A percentile compares a stretch with the other conserved stretches of the same genome.
Conservation (phyloP, 2,113 vertebrate genomes). For the Megaceryle torquata region DNA sequence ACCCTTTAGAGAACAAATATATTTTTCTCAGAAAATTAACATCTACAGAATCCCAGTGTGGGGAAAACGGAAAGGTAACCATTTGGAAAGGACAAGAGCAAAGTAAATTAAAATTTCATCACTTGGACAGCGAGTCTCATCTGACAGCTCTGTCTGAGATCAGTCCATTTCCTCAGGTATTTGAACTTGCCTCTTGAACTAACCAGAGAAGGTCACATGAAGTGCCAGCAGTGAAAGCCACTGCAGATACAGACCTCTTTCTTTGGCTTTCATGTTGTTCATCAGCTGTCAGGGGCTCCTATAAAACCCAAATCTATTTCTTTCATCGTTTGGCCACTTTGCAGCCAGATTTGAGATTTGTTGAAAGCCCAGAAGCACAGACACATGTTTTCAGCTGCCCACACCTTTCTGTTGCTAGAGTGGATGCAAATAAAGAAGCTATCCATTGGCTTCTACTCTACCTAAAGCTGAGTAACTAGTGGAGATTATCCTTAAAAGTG, state of each 20-base stretch:
- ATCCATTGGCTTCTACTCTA: not conserved
- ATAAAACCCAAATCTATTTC: fast-evolving
- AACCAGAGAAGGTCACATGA: not conserved
- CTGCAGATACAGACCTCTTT: not conserved
- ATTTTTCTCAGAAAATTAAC: constrained; percentile 48
- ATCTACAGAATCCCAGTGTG: not conserved
- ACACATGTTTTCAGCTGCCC: not conserved
- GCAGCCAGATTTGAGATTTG: not conserved
- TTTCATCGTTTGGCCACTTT: not conserved
- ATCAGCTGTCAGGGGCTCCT: not conserved
- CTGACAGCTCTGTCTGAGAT: not conserved
- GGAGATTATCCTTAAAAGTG: not conserved
- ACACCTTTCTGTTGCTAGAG: not conserved
- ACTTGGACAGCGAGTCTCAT: not conserved
- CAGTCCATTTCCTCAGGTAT: not conserved
- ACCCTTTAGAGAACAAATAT: constrained; percentile 31
- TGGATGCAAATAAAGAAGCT: not conserved
- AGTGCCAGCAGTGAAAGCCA: not conserved
- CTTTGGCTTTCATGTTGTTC: not conserved
- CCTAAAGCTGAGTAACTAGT: not conserved
- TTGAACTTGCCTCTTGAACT: constrained; percentile 14
- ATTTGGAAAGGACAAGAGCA: constrained; percentile 17
- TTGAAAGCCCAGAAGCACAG: not conserved
- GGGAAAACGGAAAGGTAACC: constrained; percentile 2
- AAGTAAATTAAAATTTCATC: constrained; percentile 52